Base-by-base conservation (phyloP, 1,140 invertebrate species). In the Micrasema minimum region DNA sequence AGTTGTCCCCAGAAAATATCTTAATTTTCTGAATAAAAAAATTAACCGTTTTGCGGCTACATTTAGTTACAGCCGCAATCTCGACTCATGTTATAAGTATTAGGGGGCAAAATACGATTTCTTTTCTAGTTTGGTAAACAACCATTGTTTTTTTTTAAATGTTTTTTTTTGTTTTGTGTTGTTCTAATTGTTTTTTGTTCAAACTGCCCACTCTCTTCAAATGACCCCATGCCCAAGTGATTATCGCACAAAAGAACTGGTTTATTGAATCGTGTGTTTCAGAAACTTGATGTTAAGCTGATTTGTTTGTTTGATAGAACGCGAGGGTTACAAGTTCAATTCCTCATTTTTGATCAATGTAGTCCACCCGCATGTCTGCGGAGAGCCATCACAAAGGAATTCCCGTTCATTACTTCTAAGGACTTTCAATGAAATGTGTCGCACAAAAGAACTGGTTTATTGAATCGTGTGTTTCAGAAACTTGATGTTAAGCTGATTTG, bases 311-410 rank as follows among this genome's bases (percentile, higher is more conserved):
- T 48, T 20, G 14, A 18, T 20, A 18, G 45, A 48, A 20, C 16
- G 5, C 0, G 16, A 48, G 46, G 41, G 46, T 48, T 48, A 55
- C 4, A 55, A 23, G 37, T 61, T 61, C 57, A 43, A 43, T 61
- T 18, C 35, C 38, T 9, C 22, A 7, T n/a, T 31, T 43, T 35
- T 61, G 37, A 38, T 61, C 57, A 43, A n/a, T n/a, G n/a, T n/a
- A n/a, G n/a, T 41, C 37, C 41, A 22, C 57, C 35, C 57, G 37
- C 37, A 61, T 61, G 37, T 41, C 35, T 61, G 57, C 37, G 10
- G 51, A 16, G 16, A 43, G n/a, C 38, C 9, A 61, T 41, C 35
- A 23, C 16, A 43, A 61, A 38, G 18, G 57, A 41, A 41, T 43
- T 61, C 16, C 57, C 57, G 18, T 61, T 41, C 20, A 20, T n/a